These are phyloP conservation scores for Zelleria hepariella DNA, from an alignment of 2,888 invertebrate genomes.

Conservation along the genomic window DNA sequence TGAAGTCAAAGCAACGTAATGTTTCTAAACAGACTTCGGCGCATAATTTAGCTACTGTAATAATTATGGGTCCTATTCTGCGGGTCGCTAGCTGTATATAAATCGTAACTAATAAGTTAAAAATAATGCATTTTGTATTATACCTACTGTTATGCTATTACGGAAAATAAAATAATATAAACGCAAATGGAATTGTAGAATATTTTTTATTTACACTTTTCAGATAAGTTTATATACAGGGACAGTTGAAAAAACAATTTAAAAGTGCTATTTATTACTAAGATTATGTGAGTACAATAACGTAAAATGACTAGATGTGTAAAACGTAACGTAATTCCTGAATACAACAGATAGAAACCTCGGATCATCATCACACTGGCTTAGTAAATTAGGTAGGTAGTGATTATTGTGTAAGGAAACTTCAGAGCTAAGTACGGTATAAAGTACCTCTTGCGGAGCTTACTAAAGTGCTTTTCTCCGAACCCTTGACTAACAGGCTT, in stretches of 20 bases:
- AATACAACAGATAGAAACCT: neutral
- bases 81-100: too few species aligned
- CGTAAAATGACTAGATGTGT: neutral
- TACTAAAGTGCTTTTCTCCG: neutral
- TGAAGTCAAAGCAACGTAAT: too few species aligned
- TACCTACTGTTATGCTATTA: slow-evolving; percentile 26
- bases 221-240: slow-evolving; percentile 48
- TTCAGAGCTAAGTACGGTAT: neutral
- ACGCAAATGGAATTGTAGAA: slow-evolving; percentile 44
- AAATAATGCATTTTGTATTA: slow-evolving; percentile 17
- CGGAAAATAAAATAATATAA: slow-evolving; percentile 25
- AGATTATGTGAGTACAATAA: neutral
- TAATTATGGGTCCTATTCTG: too few species aligned
- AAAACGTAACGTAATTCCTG: neutral
- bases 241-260: slow-evolving; percentile 32
- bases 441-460: neutral
- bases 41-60: too few species aligned
- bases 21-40: too few species aligned
- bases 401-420: too few species aligned
- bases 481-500: neutral
- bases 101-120: too few species aligned
- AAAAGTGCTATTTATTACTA: neutral
- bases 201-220: slow-evolving; percentile 63
- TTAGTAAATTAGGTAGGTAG: too few species aligned
- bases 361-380: too few species aligned